Evolutionary conservation across 1,140 invertebrate species (phyloP).

Genomic region (Hesperophylax magnus): DNA sequence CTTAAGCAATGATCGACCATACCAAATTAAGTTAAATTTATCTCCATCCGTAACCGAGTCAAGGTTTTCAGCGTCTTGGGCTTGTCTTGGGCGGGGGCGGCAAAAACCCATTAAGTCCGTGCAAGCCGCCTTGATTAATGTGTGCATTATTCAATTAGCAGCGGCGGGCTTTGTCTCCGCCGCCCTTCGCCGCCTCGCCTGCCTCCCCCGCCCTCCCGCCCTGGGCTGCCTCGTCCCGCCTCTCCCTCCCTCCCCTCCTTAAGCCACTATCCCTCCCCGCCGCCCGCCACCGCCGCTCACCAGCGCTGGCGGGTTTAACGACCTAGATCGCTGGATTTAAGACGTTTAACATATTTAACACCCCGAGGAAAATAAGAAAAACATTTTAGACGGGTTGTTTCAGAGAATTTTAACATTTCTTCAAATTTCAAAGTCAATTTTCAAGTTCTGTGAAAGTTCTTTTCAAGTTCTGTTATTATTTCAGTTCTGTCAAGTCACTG

Average conservation of each 20-base stretch:
- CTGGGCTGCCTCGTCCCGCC: background rate
- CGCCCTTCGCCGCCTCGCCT: background rate
- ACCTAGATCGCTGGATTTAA: slow-evolving; percentile 17
- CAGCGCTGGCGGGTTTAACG: slow-evolving; percentile 25
- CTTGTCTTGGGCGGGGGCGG: slow-evolving; percentile 37
- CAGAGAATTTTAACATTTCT: no score
- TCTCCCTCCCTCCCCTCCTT: no score
- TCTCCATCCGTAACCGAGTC: slow-evolving; percentile 7
- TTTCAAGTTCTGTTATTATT: no score
- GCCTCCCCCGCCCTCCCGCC: background rate
- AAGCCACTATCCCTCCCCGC: background rate
- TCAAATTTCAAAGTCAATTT: no score
- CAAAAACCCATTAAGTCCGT: slow-evolving; percentile 55
- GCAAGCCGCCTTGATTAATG: slow-evolving; percentile 55
- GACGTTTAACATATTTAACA: background rate
- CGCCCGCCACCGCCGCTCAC: background rate
- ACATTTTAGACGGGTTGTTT: no score
- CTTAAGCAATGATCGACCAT: background rate
- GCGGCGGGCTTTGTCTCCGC: slow-evolving; percentile 50
- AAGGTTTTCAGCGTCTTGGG: slow-evolving; percentile 41
- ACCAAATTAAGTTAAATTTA: background rate
- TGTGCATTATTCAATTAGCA: slow-evolving; percentile 57
- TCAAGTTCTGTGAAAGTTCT: no score
- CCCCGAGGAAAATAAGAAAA: no score
- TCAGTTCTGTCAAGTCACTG: no score